Evolutionary conservation across 1,140 invertebrate species (phyloP), one percentile per base, ranked within the genome.

Genomic region (Conus betulinus): DNA sequence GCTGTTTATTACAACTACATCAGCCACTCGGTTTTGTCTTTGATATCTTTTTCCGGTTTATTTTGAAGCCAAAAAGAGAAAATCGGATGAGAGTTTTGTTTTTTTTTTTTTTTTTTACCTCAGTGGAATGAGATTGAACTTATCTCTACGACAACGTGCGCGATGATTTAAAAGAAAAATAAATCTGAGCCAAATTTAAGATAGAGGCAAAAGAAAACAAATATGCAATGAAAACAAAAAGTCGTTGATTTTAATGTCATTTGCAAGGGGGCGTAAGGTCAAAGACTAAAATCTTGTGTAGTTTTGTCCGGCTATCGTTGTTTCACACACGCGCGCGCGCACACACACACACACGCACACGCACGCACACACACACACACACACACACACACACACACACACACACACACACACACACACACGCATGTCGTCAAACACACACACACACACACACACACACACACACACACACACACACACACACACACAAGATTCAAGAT

Each of bases 381-480:
- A n/a, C 76, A 79, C 76, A 79, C 76, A n/a, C 76, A 79, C 39
- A n/a, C 76, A 79, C 76, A 79, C n/a, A 79, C n/a, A 79, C 39
- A 79, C 76, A 79, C 76, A 27, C 76, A 79, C 39, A 79, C 76
- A 79, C 76, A 79, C 76, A 79, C n/a, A 79, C 39, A 5, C 76
- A 79, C 76, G 17, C 60, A 63, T n/a, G n/a, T n/a, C n/a, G n/a
- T n/a, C 60, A 4, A 2, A 51, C n/a, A 5, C 39, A 63, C 60
- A 4, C 60, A 4, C 60, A 4, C 10, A 4, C 60, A 63, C 17
- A 3, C 10, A 20, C 11, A 4, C 60, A 63, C 60, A 4, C 39
- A 51, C n/a, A 5, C 39, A 63, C 60, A 4, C 60, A 4, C 60
- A 4, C 10, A 4, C 60, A 63, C 17, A 3, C 10, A 20, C 11